phyloP scores from a whole-genome alignment of 2,888 invertebrate species.

The Pristionchus entomophagus region DNA sequence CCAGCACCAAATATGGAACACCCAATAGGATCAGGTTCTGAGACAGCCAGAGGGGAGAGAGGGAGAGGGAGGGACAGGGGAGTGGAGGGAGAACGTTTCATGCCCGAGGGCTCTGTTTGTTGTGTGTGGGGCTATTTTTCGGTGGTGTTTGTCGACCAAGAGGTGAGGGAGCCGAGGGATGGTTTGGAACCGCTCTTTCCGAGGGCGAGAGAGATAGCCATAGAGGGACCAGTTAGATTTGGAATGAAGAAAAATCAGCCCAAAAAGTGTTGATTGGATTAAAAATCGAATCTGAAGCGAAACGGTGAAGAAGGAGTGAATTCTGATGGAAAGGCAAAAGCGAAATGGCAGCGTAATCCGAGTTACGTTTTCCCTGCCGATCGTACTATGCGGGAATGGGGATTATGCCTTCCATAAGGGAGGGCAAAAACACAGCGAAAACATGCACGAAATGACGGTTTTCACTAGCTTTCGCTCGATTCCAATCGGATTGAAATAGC shows the following conservation, averaged over 20 bases:
- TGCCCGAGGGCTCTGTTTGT: constrained; percentile 1
- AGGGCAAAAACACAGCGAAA: not conserved
- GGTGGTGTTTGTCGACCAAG: not conserved
- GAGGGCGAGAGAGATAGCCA: not conserved
- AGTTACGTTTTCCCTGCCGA: not conserved
- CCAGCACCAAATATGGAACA: constrained; percentile 23
- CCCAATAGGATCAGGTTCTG: not conserved
- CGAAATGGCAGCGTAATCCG: constrained; percentile 1
- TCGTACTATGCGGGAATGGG: not conserved
- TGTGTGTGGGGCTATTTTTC: constrained; percentile 30
- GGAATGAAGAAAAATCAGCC: not conserved
- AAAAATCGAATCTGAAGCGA: not conserved
- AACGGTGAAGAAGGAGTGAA: too few species aligned
- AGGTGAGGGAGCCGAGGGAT: not conserved
- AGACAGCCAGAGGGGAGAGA: not conserved
- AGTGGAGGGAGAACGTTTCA: constrained; percentile 1
- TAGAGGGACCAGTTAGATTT: too few species aligned
- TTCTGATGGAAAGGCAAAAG: too few species aligned
- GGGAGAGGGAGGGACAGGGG: not conserved
- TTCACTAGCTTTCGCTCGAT: not conserved
- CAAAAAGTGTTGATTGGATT: too few species aligned
- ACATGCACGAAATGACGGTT: not conserved
- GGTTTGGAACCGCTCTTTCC: constrained; percentile 10
- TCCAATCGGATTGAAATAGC: not conserved
- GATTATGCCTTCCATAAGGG: not conserved